phyloP scores from a whole-genome alignment of 2,888 invertebrate genomes.

The Pediacus dermestoides region DNA sequence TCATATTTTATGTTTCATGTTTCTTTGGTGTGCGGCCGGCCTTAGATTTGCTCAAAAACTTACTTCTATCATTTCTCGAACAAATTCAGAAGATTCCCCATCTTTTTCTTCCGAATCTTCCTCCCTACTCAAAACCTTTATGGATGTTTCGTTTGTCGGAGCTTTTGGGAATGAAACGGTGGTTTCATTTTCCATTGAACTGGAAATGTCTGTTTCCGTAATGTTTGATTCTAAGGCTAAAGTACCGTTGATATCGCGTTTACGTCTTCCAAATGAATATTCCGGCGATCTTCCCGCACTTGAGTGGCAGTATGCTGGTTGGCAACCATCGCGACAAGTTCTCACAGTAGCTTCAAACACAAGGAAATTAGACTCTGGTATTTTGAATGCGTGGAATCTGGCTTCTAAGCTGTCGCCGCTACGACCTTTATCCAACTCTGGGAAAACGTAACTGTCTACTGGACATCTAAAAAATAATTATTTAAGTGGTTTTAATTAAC shows the following conservation, averaged over 20 bases:
- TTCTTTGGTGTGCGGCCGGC: no score
- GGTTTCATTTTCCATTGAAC: constrained; percentile 35
- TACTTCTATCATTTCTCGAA: constrained; percentile 87
- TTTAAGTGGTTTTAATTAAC: constrained; percentile 3
- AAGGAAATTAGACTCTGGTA: constrained; percentile 89
- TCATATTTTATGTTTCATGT: no score
- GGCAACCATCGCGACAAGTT: constrained; percentile 85
- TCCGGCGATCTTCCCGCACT: constrained; percentile 69
- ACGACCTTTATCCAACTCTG: constrained; percentile 80
- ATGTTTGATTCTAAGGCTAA: constrained; percentile 30
- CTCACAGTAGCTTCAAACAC: constrained; percentile 90
- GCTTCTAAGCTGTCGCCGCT: constrained; percentile 86
- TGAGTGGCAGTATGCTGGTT: constrained; percentile 82
- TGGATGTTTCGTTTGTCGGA: constrained; percentile 49
- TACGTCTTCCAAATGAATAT: constrained; percentile 74
- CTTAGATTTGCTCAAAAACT: constrained; percentile 11
- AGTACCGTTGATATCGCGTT: constrained; percentile 53
- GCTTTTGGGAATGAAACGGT: constrained; percentile 47
- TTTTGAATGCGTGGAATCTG: constrained; percentile 90
- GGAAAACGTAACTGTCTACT: constrained; percentile 88
- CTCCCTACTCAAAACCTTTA: constrained; percentile 19
- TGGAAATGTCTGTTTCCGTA: constrained; percentile 15
- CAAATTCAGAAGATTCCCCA: constrained; percentile 63
- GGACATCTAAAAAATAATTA: constrained; percentile 64
- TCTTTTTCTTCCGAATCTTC: constrained; percentile 51